Percentiles rank a stretch among this genome's conserved stretches.
These are phyloP conservation scores for Pantherophis guttatus DNA, from an alignment of 2,113 vertebrate species.

Conservation along the genomic window DNA sequence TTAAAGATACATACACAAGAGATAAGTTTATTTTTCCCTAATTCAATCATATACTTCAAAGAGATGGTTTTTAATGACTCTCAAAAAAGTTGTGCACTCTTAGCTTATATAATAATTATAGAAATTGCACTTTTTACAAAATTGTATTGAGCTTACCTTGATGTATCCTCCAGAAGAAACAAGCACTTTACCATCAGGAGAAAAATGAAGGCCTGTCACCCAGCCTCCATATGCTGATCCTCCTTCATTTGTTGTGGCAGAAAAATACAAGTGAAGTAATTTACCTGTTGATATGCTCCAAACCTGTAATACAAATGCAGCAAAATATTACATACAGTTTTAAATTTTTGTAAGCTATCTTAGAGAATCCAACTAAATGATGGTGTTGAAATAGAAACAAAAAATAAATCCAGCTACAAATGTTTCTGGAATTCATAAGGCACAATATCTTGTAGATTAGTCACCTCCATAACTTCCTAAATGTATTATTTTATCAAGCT, in stretches of 20 bases:
- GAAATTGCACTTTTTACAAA: background rate
- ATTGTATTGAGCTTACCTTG: slow-evolving; percentile 76
- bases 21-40: background rate
- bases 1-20: background rate
- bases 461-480: background rate
- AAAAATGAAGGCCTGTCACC: slow-evolving; percentile 92
- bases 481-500: background rate
- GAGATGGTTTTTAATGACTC: background rate
- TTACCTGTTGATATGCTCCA: slow-evolving; percentile 79
- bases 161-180: slow-evolving; percentile 89
- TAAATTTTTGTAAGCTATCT: background rate
- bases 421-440: background rate
- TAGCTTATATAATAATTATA: background rate
- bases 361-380: background rate
- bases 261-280: slow-evolving; percentile 80
- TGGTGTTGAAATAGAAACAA: background rate
- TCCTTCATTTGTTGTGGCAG: slow-evolving; percentile 75
- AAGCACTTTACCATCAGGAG: slow-evolving; percentile 80
- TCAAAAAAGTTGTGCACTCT: background rate
- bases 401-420: background rate
- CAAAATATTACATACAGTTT: background rate
- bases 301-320: slow-evolving; percentile 69
- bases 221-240: slow-evolving; percentile 86
- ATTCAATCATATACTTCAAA: background rate
- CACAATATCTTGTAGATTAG: background rate